Evolutionary conservation across 30 jellyfish, hydroid and myxozoan genomes (phyloP).

Genomic region (Turritopsis rubra): DNA sequence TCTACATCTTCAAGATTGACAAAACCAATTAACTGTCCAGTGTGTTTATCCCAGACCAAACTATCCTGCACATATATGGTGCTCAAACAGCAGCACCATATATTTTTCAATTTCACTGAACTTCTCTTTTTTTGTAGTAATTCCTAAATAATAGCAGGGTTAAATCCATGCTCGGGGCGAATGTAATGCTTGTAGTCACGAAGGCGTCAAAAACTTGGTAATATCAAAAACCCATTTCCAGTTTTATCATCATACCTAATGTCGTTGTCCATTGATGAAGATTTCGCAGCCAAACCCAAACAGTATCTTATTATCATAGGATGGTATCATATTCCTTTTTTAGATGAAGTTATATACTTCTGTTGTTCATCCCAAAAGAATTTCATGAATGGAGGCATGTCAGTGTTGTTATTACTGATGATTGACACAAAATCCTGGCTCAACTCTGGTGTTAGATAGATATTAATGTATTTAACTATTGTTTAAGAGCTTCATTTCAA

Average conservation of each 20-base stretch:
- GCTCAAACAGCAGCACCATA: not conserved
- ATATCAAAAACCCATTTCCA: not conserved
- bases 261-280: not conserved
- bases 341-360: not conserved
- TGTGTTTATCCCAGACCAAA: conserved; percentile 22
- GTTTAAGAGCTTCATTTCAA: too few relatives aligned
- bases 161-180: conserved; percentile 15
- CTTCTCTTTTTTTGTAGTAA: not conserved
- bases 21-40: not conserved
- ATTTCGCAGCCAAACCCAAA: conserved; percentile 14
- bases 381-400: not conserved
- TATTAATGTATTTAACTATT: too few relatives aligned
- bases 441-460: too few relatives aligned
- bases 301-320: not conserved
- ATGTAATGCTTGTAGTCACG: conserved; percentile 16
- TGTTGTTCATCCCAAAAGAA: conserved; percentile 5
- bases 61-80: not conserved
- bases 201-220: conserved; percentile 7
- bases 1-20: conserved; percentile 9
- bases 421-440: not conserved
- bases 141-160: not conserved
- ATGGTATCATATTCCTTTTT: not conserved
- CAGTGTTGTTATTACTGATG: too few relatives aligned
- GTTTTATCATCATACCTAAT: not conserved
- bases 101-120: not conserved